Conservation (phyloP, 2,888 invertebrate genomes). For the Polyommatus icarus region DNA sequence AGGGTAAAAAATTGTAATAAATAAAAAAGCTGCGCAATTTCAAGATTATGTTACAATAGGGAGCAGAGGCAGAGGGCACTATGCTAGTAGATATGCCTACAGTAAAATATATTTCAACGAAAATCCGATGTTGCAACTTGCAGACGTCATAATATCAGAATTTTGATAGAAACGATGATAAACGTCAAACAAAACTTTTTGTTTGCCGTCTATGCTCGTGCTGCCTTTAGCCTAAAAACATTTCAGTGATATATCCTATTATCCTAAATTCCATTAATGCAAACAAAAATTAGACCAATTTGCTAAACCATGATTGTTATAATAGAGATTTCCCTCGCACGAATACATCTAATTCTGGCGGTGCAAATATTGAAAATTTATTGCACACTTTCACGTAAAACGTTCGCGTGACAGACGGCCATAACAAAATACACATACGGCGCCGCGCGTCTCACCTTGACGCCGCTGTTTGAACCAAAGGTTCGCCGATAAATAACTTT, state of each 20-base stretch:
- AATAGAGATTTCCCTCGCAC: not conserved
- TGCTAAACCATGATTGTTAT: not conserved
- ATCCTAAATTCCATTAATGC: not conserved
- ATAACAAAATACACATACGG: constrained; percentile 37
- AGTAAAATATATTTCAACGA: too few species aligned
- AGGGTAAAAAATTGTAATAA: not conserved
- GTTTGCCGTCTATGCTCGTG: too few species aligned
- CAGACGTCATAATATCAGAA: too few species aligned
- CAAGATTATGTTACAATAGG: not conserved
- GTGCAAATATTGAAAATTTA: constrained; percentile 31
- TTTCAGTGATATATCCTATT: not conserved
- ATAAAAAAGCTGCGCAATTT: not conserved
- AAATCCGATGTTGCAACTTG: too few species aligned
- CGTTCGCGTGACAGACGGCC: constrained; percentile 42
- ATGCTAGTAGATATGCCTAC: too few species aligned
- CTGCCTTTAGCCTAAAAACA: too few species aligned
- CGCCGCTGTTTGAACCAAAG: constrained; percentile 31
- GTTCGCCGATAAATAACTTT: constrained; percentile 4
- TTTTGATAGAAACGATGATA: too few species aligned
- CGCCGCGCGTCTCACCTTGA: constrained; percentile 45
- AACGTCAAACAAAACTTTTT: too few species aligned
- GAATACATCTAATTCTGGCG: constrained; percentile 1
- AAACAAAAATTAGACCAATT: not conserved
- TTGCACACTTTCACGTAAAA: constrained; percentile 24
- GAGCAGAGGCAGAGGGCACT: too few species aligned